These are phyloP conservation scores for Ceuthmochares aereus DNA, from an alignment of 2,113 vertebrate genomes.

Conservation along the genomic window DNA sequence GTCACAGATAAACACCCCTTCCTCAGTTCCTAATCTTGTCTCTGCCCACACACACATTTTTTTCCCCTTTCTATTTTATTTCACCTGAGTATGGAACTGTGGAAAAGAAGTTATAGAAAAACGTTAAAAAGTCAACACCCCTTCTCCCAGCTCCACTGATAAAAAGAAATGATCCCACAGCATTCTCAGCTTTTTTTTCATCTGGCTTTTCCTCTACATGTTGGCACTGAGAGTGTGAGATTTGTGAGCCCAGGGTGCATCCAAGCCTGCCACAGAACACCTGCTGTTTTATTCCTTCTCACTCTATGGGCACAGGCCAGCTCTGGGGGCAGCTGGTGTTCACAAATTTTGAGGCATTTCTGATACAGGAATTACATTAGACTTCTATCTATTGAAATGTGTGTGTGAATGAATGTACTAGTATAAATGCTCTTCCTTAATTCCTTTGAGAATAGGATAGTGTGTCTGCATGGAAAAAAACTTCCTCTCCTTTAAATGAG, in stretches of 20 bases:
- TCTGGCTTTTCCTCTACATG: constrained; percentile 22
- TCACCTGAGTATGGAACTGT: background rate
- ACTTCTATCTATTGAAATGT: constrained; percentile 52
- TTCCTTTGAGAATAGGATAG: constrained; percentile 35
- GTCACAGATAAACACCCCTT: background rate
- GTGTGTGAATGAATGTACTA: constrained; percentile 4
- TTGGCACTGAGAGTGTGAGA: constrained; percentile 31
- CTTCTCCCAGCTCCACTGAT: background rate
- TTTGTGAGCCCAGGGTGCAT: constrained; percentile 39
- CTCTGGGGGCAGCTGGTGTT: constrained; percentile 46
- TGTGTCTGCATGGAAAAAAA: constrained; percentile 13
- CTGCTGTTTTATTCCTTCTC: constrained; percentile 58
- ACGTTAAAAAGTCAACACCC: background rate
- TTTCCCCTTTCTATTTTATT: background rate
- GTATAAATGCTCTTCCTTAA: constrained; percentile 48
- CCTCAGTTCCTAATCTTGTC: background rate
- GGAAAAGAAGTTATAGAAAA: constrained; percentile 11
- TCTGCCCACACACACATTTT: background rate
- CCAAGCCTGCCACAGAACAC: constrained; percentile 53
- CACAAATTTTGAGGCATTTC: constrained; percentile 51
- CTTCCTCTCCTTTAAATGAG: constrained; percentile 25
- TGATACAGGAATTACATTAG: constrained; percentile 33
- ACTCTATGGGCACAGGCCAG: constrained; percentile 35
- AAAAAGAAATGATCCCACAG: background rate
- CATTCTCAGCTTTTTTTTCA: background rate